A percentile compares a stretch with the other conserved stretches of the same genome.
These are phyloP conservation scores for Clarias fuscus DNA, from an alignment of 2,797 vertebrate genomes.

Conservation along the genomic window DNA sequence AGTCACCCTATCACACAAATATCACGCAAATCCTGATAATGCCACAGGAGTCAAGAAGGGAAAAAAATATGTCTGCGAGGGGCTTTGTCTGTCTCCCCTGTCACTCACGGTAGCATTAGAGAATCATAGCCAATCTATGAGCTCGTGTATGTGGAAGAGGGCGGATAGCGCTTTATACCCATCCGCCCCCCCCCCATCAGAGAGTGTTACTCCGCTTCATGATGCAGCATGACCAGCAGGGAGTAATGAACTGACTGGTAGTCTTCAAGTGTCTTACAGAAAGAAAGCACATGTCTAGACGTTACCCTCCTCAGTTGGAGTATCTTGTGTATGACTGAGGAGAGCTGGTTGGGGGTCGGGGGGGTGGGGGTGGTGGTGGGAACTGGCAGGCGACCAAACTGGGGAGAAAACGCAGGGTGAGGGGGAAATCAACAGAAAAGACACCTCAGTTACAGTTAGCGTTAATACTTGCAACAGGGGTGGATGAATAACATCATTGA, in stretches of 20 bases:
- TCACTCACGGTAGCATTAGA: background rate
- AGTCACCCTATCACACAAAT: background rate
- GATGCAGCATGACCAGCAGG: background rate
- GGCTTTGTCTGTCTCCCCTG: background rate
- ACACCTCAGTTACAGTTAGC: background rate
- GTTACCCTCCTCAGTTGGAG: background rate
- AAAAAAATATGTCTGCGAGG: background rate
- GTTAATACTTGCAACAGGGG: background rate
- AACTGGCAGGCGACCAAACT: background rate
- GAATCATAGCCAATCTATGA: background rate
- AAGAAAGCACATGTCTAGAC: background rate
- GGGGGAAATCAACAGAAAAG: background rate
- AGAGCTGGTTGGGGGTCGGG: background rate
- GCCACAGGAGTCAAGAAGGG: background rate
- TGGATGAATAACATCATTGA: background rate
- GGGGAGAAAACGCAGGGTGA: background rate
- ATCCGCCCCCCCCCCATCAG: no score
- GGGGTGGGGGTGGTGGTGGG: background rate
- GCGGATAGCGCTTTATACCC: background rate
- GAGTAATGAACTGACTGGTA: no score
- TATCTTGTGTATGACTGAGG: background rate
- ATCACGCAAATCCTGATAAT: background rate
- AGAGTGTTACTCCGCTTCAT: background rate
- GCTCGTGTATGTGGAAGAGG: background rate
- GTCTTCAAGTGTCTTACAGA: background rate